Conservation (phyloP, 2,888 invertebrate genomes). For the Pristionchus entomophagus region DNA sequence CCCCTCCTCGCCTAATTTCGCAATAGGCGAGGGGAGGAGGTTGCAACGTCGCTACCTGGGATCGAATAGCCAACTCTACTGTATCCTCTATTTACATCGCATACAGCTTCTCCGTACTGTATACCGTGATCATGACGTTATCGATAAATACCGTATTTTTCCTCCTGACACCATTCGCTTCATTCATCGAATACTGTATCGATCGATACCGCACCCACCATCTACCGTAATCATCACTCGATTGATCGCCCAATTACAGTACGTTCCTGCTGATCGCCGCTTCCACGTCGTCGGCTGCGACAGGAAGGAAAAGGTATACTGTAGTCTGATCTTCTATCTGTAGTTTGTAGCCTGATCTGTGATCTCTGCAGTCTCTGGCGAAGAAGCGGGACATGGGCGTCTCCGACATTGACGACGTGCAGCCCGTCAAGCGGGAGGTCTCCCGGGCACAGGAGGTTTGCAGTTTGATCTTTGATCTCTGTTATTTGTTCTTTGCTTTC, state of each 20-base stretch:
- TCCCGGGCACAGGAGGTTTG: slow-evolving; percentile 19
- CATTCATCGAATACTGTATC: too few relatives aligned
- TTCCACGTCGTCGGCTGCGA: background rate
- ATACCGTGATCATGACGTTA: too few relatives aligned
- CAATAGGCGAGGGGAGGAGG: too few relatives aligned
- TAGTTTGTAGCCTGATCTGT: slow-evolving; percentile 1
- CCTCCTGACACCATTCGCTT: too few relatives aligned
- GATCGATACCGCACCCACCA: background rate
- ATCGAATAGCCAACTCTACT: too few relatives aligned
- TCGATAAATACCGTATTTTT: too few relatives aligned
- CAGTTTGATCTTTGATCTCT: slow-evolving; percentile 20
- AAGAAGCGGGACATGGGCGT: slow-evolving; percentile 18
- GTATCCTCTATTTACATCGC: background rate
- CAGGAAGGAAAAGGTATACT: slow-evolving; percentile 33
- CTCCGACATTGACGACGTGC: slow-evolving; percentile 20
- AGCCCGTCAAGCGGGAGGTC: slow-evolving; percentile 16
- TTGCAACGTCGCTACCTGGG: too few relatives aligned
- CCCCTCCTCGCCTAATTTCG: background rate
- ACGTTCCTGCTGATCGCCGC: background rate
- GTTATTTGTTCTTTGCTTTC: background rate
- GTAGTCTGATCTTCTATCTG: background rate
- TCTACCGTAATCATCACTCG: background rate
- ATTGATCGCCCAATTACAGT: background rate
- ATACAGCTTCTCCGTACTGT: background rate
- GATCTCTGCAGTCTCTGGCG: slow-evolving; percentile 11